These are phyloP conservation scores for Cinclus cinclus DNA, from an alignment of 2,113 vertebrate species.

Conservation along the genomic window DNA sequence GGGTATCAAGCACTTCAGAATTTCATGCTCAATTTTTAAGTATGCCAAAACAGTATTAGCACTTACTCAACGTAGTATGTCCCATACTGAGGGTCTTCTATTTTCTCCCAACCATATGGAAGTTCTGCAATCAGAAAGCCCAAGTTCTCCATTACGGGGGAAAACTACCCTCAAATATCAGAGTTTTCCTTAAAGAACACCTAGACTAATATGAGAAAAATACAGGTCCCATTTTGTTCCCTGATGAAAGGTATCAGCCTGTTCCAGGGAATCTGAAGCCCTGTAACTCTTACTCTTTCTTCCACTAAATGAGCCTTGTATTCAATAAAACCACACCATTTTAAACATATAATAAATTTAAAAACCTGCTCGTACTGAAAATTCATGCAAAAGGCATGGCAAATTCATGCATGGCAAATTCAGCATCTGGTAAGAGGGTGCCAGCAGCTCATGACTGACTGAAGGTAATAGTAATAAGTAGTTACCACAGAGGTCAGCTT, in stretches of 20 bases:
- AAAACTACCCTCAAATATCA: not conserved
- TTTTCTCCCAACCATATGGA: constrained; percentile 98
- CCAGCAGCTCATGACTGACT: not conserved
- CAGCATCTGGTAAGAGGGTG: not conserved
- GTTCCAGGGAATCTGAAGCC: not conserved
- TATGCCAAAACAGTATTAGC: not conserved
- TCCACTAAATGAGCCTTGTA: not conserved
- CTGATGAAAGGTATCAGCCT: not conserved
- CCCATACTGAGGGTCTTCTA: constrained; percentile 96
- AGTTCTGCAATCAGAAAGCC: constrained; percentile 81
- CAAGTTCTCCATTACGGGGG: not conserved
- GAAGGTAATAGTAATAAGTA: not conserved
- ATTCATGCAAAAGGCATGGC: not conserved
- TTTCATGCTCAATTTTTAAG: not conserved
- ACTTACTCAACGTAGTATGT: constrained; percentile 98
- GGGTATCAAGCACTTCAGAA: not conserved
- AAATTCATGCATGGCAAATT: not conserved
- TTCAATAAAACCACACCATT: not conserved
- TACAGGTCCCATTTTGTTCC: not conserved
- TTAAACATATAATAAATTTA: not conserved
- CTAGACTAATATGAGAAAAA: not conserved
- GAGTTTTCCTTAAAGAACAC: not conserved
- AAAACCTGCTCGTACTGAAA: not conserved
- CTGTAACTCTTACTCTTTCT: not conserved
- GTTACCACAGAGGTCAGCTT: not conserved